A percentile compares a stretch with the other conserved stretches of the same genome.
Conservation (phyloP, 2,113 vertebrate genomes). For the Nyctibius bracteatus region DNA sequence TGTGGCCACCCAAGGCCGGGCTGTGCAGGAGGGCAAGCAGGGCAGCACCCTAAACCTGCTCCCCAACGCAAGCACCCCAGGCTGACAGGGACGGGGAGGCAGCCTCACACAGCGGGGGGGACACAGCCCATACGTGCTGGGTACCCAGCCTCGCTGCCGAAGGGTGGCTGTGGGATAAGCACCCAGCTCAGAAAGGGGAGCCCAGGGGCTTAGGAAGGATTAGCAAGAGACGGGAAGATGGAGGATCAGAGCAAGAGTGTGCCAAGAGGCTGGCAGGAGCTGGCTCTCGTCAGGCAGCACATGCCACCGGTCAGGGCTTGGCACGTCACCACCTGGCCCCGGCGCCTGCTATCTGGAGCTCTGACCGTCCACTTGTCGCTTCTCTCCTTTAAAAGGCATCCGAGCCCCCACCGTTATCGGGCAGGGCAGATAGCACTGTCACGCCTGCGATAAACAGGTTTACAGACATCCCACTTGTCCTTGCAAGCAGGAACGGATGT, state of each 20-base stretch:
- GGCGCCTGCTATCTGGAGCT: not conserved
- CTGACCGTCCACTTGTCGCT: not conserved
- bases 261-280: not conserved
- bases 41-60: not conserved
- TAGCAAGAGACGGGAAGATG: not conserved
- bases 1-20: accelerated
- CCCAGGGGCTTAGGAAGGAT: not conserved
- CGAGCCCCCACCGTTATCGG: not conserved
- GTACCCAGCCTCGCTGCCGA: not conserved
- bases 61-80: accelerated
- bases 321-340: not conserved
- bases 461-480: not conserved
- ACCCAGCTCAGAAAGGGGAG: not conserved
- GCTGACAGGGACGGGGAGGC: not conserved
- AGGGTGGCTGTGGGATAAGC: not conserved
- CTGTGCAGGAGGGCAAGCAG: accelerated
- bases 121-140: accelerated
- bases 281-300: constrained; percentile 28
- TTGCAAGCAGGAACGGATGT: not conserved
- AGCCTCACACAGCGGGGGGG: accelerated
- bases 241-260: not conserved
- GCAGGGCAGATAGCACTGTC: not conserved
- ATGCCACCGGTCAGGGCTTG: not conserved
- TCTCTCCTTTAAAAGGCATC: constrained; percentile 49
- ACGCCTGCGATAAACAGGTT: not conserved